phyloP scores from a whole-genome alignment of 1,140 invertebrate genomes.

The Marisa cornuarietis region DNA sequence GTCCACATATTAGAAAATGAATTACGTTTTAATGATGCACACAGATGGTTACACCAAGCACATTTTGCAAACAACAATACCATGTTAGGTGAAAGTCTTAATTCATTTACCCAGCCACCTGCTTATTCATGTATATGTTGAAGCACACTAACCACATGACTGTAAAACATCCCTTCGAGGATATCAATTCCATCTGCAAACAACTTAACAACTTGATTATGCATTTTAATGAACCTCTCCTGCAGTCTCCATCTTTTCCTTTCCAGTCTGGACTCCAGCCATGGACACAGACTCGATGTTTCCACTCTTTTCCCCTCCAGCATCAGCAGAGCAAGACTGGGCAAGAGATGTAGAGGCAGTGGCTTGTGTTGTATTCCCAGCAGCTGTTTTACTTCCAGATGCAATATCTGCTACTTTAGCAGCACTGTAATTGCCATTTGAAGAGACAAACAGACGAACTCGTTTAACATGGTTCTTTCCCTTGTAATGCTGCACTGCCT shows the following conservation, averaged over 20 bases:
- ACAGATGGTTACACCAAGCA: background rate
- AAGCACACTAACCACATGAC: too few species aligned
- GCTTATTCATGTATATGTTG: too few species aligned
- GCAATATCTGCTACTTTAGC: background rate
- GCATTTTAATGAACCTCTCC: background rate
- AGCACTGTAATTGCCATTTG: background rate
- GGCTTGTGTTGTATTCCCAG: background rate
- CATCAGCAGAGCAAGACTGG: background rate
- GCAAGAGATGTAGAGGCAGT: too few species aligned
- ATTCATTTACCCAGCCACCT: too few species aligned
- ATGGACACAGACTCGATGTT: background rate
- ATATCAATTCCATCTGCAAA: background rate
- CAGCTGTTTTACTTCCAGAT: background rate
- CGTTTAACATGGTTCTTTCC: slow-evolving; percentile 69
- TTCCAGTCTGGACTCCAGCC: background rate
- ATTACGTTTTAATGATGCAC: background rate
- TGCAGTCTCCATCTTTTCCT: background rate
- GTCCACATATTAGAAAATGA: background rate
- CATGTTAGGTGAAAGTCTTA: background rate
- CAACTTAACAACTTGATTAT: background rate
- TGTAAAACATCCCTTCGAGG: background rate
- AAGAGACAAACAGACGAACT: slow-evolving; percentile 20
- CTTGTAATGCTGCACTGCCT: slow-evolving; percentile 72
- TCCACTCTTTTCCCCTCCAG: background rate
- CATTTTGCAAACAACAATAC: background rate